Percentiles rank a stretch among this genome's conserved stretches.
Evolutionary conservation across 2,113 vertebrate species (phyloP).

Genomic region (Sylvia atricapilla): DNA sequence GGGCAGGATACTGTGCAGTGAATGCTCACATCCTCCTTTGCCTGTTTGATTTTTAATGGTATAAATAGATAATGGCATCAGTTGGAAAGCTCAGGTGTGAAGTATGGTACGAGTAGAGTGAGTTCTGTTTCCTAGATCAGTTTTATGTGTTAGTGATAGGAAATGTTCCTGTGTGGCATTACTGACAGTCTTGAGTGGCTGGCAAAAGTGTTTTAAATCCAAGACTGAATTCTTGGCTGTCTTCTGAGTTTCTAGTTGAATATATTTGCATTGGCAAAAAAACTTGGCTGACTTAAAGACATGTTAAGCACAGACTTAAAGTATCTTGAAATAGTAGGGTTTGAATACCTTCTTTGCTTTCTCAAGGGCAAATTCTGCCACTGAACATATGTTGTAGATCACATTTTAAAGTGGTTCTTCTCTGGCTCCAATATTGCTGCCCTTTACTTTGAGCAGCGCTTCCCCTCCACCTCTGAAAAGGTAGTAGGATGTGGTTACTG

Average conservation of each 20-base stretch:
- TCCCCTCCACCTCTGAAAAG: neutral
- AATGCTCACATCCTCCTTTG: neutral
- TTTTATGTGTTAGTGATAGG: neutral
- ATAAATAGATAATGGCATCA: neutral
- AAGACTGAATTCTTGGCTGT: neutral
- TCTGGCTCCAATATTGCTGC: neutral
- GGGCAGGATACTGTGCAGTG: neutral
- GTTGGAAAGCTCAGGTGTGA: neutral
- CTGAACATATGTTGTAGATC: neutral
- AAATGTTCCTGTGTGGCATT: neutral
- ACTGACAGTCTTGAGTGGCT: neutral
- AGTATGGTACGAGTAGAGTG: neutral
- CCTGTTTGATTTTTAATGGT: neutral
- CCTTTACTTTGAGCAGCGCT: neutral
- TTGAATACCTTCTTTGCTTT: neutral
- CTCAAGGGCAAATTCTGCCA: neutral
- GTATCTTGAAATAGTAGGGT: neutral
- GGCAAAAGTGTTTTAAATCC: neutral
- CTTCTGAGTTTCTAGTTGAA: neutral
- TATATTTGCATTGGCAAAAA: slow-evolving; percentile 8
- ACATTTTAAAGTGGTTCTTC: neutral
- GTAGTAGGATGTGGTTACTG: neutral
- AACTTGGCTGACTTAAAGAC: neutral
- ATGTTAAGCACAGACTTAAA: neutral
- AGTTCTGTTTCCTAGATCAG: neutral